These are phyloP conservation scores for Ondatra zibethicus DNA, from an alignment of 2,113 vertebrate species.

Conservation along the genomic window DNA sequence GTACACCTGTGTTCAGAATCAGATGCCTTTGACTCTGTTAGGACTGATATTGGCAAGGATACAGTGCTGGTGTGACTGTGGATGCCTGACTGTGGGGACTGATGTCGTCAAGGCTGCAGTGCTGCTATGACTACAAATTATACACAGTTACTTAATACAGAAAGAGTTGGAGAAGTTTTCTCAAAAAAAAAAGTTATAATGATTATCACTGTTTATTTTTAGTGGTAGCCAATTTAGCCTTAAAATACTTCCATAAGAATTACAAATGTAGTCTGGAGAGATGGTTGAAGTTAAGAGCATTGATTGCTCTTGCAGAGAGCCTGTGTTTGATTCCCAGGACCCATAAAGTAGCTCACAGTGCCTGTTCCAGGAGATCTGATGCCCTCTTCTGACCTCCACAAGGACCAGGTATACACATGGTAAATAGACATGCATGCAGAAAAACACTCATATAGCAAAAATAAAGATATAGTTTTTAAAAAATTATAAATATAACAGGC, in stretches of 20 bases:
- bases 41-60: conserved; percentile 17
- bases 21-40: background rate
- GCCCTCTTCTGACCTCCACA: background rate
- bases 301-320: background rate
- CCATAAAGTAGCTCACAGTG: background rate
- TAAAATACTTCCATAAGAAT: conserved; percentile 61
- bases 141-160: background rate
- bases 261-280: conserved; percentile 33
- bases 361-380: background rate
- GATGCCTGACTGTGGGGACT: too few species aligned
- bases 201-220: conserved; percentile 28
- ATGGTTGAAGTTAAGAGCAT: background rate
- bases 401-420: background rate
- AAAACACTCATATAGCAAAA: background rate
- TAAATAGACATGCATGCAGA: background rate
- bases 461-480: background rate
- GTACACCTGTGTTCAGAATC: background rate
- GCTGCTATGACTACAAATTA: conserved; percentile 28
- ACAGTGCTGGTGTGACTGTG: background rate
- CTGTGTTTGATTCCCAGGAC: background rate
- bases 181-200: conserved; percentile 40
- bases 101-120: too few species aligned
- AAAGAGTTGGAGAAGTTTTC: conserved; percentile 42
- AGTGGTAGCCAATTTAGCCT: conserved; percentile 43
- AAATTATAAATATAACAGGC: conserved; percentile 39